Evolutionary conservation across 2,888 invertebrate species (phyloP).

Genomic region (Fragum whitleyi): DNA sequence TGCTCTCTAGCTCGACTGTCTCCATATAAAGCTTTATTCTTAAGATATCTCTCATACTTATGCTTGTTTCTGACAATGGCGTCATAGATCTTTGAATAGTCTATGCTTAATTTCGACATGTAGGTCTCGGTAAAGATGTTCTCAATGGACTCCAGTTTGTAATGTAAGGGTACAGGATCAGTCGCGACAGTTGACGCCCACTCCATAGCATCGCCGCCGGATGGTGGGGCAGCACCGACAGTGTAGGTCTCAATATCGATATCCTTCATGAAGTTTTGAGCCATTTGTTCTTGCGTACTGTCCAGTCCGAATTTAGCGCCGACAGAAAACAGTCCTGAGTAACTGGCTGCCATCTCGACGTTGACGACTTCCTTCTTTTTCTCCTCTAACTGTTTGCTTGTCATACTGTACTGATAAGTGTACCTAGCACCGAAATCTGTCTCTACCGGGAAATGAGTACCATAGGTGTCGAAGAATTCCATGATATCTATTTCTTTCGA

Average conservation of each 20-base stretch:
- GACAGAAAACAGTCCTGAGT: slow-evolving; percentile 31
- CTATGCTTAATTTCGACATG: slow-evolving; percentile 31
- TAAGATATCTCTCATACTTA: slow-evolving; percentile 25
- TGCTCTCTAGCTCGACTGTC: not conserved
- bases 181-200: slow-evolving; percentile 52
- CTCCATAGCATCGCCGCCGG: slow-evolving; percentile 42
- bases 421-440: slow-evolving; percentile 53
- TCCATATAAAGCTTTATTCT: slow-evolving; percentile 4
- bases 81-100: slow-evolving; percentile 22
- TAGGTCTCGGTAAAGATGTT: slow-evolving; percentile 41
- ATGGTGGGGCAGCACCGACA: slow-evolving; percentile 48
- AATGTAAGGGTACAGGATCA: slow-evolving; percentile 42
- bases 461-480: slow-evolving; percentile 45
- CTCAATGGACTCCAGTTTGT: slow-evolving; percentile 39
- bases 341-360: slow-evolving; percentile 42
- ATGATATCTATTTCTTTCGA: slow-evolving; percentile 12
- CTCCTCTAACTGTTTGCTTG: slow-evolving; percentile 20
- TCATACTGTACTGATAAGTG: slow-evolving; percentile 50
- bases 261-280: slow-evolving; percentile 22
- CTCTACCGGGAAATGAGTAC: slow-evolving; percentile 46
- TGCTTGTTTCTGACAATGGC: slow-evolving; percentile 23
- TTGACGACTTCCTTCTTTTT: slow-evolving; percentile 29
- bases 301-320: slow-evolving; percentile 38
- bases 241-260: slow-evolving; percentile 44
- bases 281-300: slow-evolving; percentile 17